Base-by-base conservation (phyloP, 2,113 vertebrate species). In the Columba livia region DNA sequence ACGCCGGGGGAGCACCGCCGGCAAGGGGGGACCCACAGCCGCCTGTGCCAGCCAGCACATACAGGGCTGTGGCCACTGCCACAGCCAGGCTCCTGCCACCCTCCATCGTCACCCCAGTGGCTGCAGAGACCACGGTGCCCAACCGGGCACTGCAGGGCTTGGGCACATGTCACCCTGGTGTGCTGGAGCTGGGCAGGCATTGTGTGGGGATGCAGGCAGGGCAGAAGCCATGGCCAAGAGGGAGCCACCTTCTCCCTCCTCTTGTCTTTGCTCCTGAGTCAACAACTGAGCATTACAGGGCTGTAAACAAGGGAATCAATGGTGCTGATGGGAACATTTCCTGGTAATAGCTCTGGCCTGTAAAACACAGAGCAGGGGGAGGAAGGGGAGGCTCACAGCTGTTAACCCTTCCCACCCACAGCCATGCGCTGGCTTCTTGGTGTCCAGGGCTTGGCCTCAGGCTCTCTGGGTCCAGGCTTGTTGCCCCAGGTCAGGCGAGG, bases 261-360 rank as follows among this genome's bases (percentile, higher is more conserved):
- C 74, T 47, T 36, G 12, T 65, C 85, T 84, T 61, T 88, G 79
- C 77, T 95, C 94, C 77, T 7, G 79, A 96, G 93, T 95, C 96
- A 97, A 94, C 84, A 88, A 50, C 48, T 36, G 70, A 93, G 91
- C 95, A 97, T 97, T 97, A 97, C 80, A 5, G 89, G 93, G 91
- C 91, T 96, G 95, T 96, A 97, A 97, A 97, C 93, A 93, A 93
- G 90, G 78, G 95, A 94, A 97, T 97, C 97, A 97, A 97, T 97
- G 93, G 94, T 92, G 96, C 95, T 97, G 95, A 96, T 97, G 94
- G 96, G 85, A 97, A 97, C 93, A 95, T 97, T 97, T 97, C 95
- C 95, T 80, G 86, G 85, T 95, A 97, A 97, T 97, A 97, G 96
- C 96, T 92, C 56, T 3, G 18, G 85, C 91, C 90, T 85, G 88